These are phyloP conservation scores for Hipposideros larvatus DNA, from an alignment of 2,797 vertebrate genomes.

Conservation along the genomic window DNA sequence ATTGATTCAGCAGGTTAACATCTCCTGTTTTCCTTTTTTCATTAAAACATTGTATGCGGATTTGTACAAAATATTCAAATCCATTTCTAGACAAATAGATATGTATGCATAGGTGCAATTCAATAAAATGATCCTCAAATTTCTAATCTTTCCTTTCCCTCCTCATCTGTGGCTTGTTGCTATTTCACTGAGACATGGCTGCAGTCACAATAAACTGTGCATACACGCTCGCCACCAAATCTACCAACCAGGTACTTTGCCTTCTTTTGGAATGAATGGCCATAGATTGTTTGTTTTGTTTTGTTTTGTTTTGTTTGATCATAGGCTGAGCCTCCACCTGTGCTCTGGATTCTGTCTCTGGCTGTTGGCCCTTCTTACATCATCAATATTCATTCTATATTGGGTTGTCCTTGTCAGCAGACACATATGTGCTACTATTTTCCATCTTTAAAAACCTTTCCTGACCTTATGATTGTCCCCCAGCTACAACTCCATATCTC, in stretches of 20 bases:
- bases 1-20: neutral
- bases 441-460: neutral
- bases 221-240: neutral
- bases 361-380: neutral
- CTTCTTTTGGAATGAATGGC: neutral
- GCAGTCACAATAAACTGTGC: neutral
- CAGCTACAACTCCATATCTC: neutral
- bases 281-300: neutral
- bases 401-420: neutral
- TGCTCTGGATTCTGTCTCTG: neutral
- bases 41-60: neutral
- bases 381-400: neutral
- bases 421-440: neutral
- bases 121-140: neutral
- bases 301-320: neutral
- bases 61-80: slow-evolving; percentile 15
- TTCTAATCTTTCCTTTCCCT: neutral
- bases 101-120: neutral
- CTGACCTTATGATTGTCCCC: neutral
- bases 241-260: neutral
- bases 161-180: neutral
- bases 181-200: neutral
- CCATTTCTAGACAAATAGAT: neutral
- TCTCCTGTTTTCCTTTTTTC: neutral
- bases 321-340: neutral